phyloP scores from a whole-genome alignment of 2,797 vertebrate species.

The Falco naumanni region DNA sequence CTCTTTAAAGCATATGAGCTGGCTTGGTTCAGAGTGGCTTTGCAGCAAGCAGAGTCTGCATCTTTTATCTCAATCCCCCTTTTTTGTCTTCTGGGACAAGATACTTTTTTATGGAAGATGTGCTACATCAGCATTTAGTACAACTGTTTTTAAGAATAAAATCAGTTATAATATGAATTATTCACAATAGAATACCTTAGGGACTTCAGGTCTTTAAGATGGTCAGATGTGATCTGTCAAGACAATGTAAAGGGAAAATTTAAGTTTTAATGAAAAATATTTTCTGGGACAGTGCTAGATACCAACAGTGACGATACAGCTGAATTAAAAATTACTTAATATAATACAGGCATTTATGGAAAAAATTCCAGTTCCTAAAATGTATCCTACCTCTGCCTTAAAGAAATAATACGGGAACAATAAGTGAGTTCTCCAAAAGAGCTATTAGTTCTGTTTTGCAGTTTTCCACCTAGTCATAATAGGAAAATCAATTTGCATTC shows the following conservation, averaged over 20 bases:
- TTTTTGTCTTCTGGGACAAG: constrained; percentile 27
- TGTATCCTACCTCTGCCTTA: not conserved
- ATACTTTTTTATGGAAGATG: constrained; percentile 17
- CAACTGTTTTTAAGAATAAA: constrained; percentile 45
- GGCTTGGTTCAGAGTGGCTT: not conserved
- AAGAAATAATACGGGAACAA: not conserved
- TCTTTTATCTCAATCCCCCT: not conserved
- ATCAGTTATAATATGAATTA: constrained; percentile 46
- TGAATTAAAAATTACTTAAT: not conserved
- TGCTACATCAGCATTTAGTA: not conserved
- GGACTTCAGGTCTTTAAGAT: not conserved
- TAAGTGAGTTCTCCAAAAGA: not conserved
- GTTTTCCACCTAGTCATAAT: not conserved
- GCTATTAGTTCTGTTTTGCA: not conserved
- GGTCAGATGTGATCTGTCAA: constrained; percentile 28
- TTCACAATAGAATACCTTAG: constrained; percentile 1
- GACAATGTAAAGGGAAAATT: not conserved
- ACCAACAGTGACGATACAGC: not conserved
- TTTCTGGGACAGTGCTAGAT: not conserved
- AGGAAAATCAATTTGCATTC: not conserved
- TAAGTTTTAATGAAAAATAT: not conserved
- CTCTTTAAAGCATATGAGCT: not conserved
- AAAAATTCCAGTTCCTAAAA: not conserved
- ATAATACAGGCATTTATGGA: not conserved
- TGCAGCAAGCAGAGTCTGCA: not conserved